Base-by-base conservation (phyloP, 2,888 invertebrate species). In the Netelia fuscicornis region DNA sequence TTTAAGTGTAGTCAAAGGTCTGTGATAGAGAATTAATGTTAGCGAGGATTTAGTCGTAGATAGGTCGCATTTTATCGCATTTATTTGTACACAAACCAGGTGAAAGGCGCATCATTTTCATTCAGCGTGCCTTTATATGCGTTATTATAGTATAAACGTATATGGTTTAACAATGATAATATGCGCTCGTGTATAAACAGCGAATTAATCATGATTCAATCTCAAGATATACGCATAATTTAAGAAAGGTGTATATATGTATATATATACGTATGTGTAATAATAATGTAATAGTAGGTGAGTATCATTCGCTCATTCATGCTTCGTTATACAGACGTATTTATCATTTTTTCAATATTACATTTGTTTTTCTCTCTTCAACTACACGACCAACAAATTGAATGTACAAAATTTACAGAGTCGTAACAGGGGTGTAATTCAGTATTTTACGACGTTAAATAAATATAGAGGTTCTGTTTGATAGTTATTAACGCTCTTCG, bases 1-100 rank as follows among this genome's bases (percentile, higher is more conserved):
- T 92, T 94, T 95, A 86, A 94, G 95, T 89, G 94, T 96, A 83
- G 92, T 96, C 62, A 88, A 81, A 80, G 92, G 91, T 25, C 6
- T 85, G 9, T 84, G 60, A 83, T 44, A 58, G 30, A n/a, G 64
- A 3, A 3, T 8, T n/a, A 62, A 62, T 52, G 20, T 60, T 62
- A 13, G 2, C 6, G 37, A 70, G 48, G n/a, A 20, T 30, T 44
- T 44, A 23, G 17, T 70, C 52, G 17, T 44, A 64, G 65, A 58
- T 20, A 37, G 11, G 42, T 42, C 67, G 77, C 81, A 64, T 84
- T 77, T 74, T 20, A 81, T 81, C 37, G 81, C 74, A 74, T 84
- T 81, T 84, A 84, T 84, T 84, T 81, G 77, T 77, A 77, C 81
- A 81, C 81, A 56, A 74, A 80, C 37, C 80, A 84, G 80, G 76